Percentiles rank a stretch among this genome's conserved stretches.
Evolutionary conservation across 2,888 invertebrate species (phyloP).

Genomic region (Pachliopta kotzebuea): DNA sequence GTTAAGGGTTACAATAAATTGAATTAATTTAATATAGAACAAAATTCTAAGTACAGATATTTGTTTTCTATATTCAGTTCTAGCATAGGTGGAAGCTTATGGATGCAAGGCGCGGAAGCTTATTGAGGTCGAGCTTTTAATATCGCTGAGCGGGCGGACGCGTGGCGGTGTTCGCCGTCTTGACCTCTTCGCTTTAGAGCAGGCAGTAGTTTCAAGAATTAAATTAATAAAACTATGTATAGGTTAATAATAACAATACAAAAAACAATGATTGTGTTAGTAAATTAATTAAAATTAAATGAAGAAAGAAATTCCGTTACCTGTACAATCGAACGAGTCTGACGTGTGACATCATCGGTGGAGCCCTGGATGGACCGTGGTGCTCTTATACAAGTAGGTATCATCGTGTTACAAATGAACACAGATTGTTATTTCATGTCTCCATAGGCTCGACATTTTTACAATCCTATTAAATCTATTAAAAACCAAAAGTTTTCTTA

Average conservation of each 20-base stretch:
- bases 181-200: slow-evolving; percentile 29
- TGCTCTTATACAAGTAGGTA: slow-evolving; percentile 86
- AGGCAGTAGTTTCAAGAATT: background rate
- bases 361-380: slow-evolving; percentile 87
- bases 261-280: background rate
- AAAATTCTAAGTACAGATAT: slow-evolving; percentile 1
- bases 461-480: slow-evolving; percentile 13
- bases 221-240: background rate
- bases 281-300: background rate
- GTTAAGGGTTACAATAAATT: background rate
- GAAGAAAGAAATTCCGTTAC: slow-evolving; percentile 59
- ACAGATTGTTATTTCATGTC: slow-evolving; percentile 20
- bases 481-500: slow-evolving; percentile 24
- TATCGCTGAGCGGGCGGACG: slow-evolving; percentile 55
- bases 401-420: slow-evolving; percentile 64
- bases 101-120: slow-evolving; percentile 66
- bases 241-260: no score
- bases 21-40: background rate
- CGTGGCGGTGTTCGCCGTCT: slow-evolving; percentile 34
- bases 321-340: slow-evolving; percentile 86
- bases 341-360: slow-evolving; percentile 87
- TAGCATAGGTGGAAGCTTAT: slow-evolving; percentile 55
- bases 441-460: slow-evolving; percentile 10
- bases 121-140: slow-evolving; percentile 75
- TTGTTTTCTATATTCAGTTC: slow-evolving; percentile 32